phyloP scores from a whole-genome alignment of 2,797 vertebrate genomes.

The Cyprinodon diabolis region DNA sequence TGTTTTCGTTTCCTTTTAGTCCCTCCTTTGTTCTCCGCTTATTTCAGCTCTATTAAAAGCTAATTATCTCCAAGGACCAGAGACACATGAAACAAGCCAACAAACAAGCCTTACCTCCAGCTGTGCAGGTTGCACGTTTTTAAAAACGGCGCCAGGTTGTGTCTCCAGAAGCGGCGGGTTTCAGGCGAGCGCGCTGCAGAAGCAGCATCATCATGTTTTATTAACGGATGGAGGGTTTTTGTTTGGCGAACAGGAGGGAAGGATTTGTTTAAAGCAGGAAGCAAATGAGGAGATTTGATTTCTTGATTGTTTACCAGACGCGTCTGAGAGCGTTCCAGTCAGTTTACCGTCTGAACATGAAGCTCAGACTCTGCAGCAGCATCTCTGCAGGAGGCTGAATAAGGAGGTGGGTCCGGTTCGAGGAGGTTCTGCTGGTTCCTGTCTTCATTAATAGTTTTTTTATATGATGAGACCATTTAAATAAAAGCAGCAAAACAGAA shows the following conservation, averaged over 20 bases:
- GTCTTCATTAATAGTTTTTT: too few species aligned
- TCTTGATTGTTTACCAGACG: slow-evolving; percentile 24
- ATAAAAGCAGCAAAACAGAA: too few species aligned
- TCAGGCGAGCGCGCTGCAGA: slow-evolving; percentile 18
- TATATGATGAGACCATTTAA: too few species aligned
- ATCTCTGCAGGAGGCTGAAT: neutral
- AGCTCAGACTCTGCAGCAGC: slow-evolving; percentile 1
- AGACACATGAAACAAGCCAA: neutral
- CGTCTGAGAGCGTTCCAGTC: neutral
- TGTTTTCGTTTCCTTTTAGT: neutral
- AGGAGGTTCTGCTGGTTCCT: too few species aligned
- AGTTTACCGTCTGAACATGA: neutral
- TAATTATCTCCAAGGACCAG: slow-evolving; percentile 11
- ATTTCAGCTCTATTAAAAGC: neutral
- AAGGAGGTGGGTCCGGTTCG: too few species aligned
- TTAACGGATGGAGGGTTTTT: slow-evolving; percentile 25
- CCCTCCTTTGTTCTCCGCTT: neutral
- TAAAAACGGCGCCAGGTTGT: slow-evolving; percentile 3
- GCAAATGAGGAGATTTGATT: slow-evolving; percentile 46
- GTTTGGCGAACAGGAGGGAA: slow-evolving; percentile 32
- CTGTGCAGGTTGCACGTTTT: slow-evolving; percentile 21
- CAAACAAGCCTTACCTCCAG: slow-evolving; percentile 32
- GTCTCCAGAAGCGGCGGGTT: neutral
- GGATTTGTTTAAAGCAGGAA: slow-evolving; percentile 32
- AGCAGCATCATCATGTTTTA: slow-evolving; percentile 34